phyloP scores from a whole-genome alignment of 2,797 vertebrate genomes.

The Kryptolebias ocellatus region DNA sequence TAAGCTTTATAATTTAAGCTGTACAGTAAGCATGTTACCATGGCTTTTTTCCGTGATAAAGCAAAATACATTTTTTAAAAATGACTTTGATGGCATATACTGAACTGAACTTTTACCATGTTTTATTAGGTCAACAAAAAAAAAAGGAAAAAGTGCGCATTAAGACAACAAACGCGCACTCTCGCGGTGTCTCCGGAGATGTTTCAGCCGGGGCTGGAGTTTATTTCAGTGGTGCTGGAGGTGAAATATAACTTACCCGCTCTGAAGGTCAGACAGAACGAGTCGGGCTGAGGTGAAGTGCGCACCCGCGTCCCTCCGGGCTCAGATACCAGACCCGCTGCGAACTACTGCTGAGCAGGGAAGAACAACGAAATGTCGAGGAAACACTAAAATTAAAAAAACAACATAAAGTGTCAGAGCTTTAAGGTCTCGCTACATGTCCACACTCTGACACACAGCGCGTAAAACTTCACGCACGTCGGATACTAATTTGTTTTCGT shows the following conservation, averaged over 20 bases:
- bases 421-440: constrained; percentile 25
- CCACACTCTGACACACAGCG: constrained; percentile 18
- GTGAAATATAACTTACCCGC: constrained; percentile 79
- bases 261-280: constrained; percentile 84
- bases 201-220: constrained; percentile 1
- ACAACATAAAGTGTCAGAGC: not conserved
- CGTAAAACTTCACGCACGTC: constrained; percentile 30
- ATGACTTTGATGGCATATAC: not conserved
- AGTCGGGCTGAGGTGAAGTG: constrained; percentile 64
- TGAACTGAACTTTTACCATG: not conserved
- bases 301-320: constrained; percentile 43
- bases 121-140: not conserved
- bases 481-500: constrained; percentile 76
- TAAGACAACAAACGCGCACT: not conserved
- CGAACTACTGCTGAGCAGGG: not conserved
- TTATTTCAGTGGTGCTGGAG: constrained; percentile 15
- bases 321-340: constrained; percentile 16
- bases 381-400: too few species aligned
- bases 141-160: too few species aligned
- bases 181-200: not conserved
- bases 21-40: not conserved
- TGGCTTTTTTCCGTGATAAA: not conserved
- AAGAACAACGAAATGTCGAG: not conserved
- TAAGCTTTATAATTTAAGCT: not conserved
- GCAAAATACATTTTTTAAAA: not conserved